These are phyloP conservation scores for Actinemys pallida DNA, from an alignment of 2,113 vertebrate species.

Conservation along the genomic window DNA sequence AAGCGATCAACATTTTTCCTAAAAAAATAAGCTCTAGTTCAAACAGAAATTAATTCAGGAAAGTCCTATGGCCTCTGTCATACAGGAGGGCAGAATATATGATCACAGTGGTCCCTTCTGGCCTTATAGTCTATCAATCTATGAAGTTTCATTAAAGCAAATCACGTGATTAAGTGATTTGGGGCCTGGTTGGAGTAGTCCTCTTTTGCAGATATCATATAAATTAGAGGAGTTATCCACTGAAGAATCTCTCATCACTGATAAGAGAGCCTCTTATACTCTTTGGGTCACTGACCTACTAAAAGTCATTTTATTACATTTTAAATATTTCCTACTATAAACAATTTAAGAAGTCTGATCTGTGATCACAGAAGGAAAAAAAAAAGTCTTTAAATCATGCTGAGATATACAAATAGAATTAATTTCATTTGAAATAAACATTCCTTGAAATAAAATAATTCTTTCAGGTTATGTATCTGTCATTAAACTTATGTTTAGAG, in stretches of 20 bases:
- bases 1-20: background rate
- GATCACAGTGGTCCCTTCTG: background rate
- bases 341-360: slow-evolving; percentile 1
- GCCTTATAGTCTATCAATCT: background rate
- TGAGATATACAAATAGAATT: slow-evolving; percentile 19
- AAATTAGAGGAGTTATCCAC: background rate
- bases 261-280: background rate
- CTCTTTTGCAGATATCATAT: background rate
- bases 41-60: background rate
- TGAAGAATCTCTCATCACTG: background rate
- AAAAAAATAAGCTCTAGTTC: background rate
- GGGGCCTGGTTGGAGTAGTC: slow-evolving; percentile 6
- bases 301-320: background rate
- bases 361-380: background rate
- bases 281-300: background rate
- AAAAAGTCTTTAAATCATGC: background rate
- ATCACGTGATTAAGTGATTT: background rate
- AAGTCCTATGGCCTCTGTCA: background rate
- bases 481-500: slow-evolving; percentile 13
- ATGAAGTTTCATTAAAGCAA: slow-evolving; percentile 19
- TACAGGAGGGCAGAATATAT: background rate
- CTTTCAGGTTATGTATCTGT: background rate
- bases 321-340: background rate
- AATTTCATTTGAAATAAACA: background rate
- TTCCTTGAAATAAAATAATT: background rate